A percentile compares a stretch with the other conserved stretches of the same genome.
Evolutionary conservation across 2,113 vertebrate species (phyloP).

Genomic region (Otocyon megalotis): DNA sequence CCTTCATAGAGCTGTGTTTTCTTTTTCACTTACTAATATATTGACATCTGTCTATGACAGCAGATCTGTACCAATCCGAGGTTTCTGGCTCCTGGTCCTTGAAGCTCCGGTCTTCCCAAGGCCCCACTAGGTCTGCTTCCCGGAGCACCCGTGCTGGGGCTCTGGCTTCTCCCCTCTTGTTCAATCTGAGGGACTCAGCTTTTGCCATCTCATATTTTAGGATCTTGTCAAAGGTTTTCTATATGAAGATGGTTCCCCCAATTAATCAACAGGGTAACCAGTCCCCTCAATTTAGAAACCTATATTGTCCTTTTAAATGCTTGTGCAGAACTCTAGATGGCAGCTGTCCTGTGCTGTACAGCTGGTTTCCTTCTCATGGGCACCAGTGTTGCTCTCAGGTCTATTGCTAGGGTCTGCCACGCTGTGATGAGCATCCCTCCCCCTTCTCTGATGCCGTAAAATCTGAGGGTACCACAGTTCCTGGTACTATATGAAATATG

Average conservation of each 20-base stretch:
- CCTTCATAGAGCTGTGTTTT: background rate
- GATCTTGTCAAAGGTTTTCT: background rate
- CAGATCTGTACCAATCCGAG: accelerated
- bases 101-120: background rate
- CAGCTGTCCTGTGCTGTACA: background rate
- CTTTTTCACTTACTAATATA: no score
- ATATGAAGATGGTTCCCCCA: background rate
- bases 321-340: accelerated
- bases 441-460: accelerated
- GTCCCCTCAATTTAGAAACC: background rate
- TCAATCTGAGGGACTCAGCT: background rate
- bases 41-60: background rate
- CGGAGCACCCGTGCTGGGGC: background rate
- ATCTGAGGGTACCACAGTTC: background rate
- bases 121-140: background rate
- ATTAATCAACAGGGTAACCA: background rate
- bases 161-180: background rate
- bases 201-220: background rate
- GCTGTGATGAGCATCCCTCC: background rate
- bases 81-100: background rate
- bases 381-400: background rate
- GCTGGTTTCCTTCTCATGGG: background rate
- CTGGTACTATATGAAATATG: background rate
- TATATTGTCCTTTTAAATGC: background rate
- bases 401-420: accelerated